Evolutionary conservation across 2,888 invertebrate species (phyloP).

Genomic region (Melipona bicolor): DNA sequence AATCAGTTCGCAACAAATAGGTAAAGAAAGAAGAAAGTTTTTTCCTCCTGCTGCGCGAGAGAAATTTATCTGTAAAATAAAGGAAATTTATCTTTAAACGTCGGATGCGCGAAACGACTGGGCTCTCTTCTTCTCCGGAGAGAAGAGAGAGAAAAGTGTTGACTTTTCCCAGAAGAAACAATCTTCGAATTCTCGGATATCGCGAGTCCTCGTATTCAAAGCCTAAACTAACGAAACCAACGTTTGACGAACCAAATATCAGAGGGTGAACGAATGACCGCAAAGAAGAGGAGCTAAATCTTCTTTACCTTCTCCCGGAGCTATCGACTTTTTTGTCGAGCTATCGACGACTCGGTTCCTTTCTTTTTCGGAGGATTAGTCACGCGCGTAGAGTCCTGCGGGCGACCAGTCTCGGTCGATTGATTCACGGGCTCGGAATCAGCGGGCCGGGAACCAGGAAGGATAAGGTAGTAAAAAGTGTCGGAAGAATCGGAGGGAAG

Average conservation of each 20-base stretch:
- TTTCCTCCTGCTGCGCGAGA: too few species aligned
- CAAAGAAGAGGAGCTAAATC: conserved; percentile 24
- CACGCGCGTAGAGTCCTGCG: conserved; percentile 39
- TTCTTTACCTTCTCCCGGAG: background rate
- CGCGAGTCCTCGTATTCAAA: background rate
- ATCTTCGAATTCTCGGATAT: background rate
- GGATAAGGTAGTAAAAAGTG: conserved; percentile 31
- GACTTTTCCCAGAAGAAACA: background rate
- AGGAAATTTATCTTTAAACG: background rate
- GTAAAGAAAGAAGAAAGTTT: too few species aligned
- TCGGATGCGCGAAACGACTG: background rate
- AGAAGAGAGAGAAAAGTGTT: background rate
- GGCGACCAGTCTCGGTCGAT: conserved; percentile 41
- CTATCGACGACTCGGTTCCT: background rate
- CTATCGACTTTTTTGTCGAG: conserved; percentile 34
- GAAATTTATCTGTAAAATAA: too few species aligned
- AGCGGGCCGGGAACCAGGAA: conserved; percentile 46
- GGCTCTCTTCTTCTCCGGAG: background rate
- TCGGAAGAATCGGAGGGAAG: background rate
- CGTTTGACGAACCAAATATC: background rate
- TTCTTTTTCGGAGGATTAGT: conserved; percentile 44
- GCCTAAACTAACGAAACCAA: too few species aligned
- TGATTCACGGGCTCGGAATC: conserved; percentile 50
- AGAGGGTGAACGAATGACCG: background rate
- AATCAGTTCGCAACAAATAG: background rate